Evolutionary conservation across 1,140 invertebrate genomes (phyloP).

Genomic region (Panagrolaimus sp.): DNA sequence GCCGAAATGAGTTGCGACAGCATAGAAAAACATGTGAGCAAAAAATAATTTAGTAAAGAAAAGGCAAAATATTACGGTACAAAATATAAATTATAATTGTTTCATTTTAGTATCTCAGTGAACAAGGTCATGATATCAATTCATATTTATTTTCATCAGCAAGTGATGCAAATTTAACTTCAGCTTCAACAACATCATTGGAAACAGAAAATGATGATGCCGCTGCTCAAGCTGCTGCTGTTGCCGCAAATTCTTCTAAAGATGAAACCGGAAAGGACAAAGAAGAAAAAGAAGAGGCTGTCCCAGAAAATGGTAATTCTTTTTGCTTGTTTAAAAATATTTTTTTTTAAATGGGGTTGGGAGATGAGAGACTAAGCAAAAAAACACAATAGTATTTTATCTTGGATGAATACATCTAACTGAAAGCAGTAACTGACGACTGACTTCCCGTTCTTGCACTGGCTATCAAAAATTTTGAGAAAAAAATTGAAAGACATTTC

Average conservation of each 20-base stretch:
- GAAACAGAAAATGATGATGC: not conserved
- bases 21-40: not conserved
- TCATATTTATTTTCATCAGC: not conserved
- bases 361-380: too few relatives aligned
- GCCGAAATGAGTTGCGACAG: not conserved
- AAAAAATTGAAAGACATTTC: too few relatives aligned
- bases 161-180: not conserved
- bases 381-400: too few relatives aligned
- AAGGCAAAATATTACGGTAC: not conserved
- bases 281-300: too few relatives aligned
- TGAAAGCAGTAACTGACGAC: too few relatives aligned
- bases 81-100: not conserved
- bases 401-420: too few relatives aligned
- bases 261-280: not conserved
- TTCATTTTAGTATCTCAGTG: not conserved
- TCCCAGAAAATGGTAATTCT: too few relatives aligned
- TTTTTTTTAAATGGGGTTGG: too few relatives aligned
- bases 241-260: not conserved
- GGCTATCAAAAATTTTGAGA: too few relatives aligned
- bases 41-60: slow-evolving; percentile 1
- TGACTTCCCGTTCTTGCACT: too few relatives aligned
- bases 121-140: slow-evolving; percentile 2
- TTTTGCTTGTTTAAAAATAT: too few relatives aligned
- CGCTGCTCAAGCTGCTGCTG: not conserved
- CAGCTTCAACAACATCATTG: not conserved